A percentile compares a stretch with the other conserved stretches of the same genome.
These are phyloP conservation scores for Cyclopterus lumpus DNA, from an alignment of 2,797 vertebrate species.

Conservation along the genomic window DNA sequence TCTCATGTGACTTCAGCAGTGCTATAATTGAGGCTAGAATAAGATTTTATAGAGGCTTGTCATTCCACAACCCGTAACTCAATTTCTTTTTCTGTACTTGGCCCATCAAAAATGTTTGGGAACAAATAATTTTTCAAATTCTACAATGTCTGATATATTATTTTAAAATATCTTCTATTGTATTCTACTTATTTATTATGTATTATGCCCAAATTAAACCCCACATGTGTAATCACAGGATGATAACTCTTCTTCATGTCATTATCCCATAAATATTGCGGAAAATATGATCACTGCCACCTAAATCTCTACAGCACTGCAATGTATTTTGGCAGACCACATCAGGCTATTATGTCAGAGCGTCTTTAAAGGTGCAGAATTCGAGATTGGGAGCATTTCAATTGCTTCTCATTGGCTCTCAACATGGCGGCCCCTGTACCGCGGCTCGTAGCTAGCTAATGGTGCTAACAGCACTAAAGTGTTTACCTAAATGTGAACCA, in stretches of 20 bases:
- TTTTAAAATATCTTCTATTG: too few relatives aligned
- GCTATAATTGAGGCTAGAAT: background rate
- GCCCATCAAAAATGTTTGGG: background rate
- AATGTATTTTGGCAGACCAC: background rate
- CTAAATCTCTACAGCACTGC: background rate
- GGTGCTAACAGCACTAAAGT: too few relatives aligned
- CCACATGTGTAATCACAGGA: background rate
- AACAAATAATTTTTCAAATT: background rate
- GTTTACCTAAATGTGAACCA: too few relatives aligned
- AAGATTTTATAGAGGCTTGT: background rate
- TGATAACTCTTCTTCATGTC: background rate
- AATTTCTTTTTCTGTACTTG: too few relatives aligned
- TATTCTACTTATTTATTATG: too few relatives aligned
- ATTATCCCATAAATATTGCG: background rate
- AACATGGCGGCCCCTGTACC: too few relatives aligned
- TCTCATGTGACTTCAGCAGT: background rate
- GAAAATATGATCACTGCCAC: background rate
- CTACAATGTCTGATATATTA: background rate
- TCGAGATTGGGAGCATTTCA: too few relatives aligned
- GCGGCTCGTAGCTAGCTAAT: too few relatives aligned
- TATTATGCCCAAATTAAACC: too few relatives aligned
- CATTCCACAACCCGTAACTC: background rate
- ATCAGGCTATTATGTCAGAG: background rate
- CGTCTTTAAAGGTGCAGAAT: background rate
- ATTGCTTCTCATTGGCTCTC: too few relatives aligned